Evolutionary conservation across 2,797 vertebrate species (phyloP), one percentile per base, ranked within the genome.

Genomic region (Lateolabrax maculatus): DNA sequence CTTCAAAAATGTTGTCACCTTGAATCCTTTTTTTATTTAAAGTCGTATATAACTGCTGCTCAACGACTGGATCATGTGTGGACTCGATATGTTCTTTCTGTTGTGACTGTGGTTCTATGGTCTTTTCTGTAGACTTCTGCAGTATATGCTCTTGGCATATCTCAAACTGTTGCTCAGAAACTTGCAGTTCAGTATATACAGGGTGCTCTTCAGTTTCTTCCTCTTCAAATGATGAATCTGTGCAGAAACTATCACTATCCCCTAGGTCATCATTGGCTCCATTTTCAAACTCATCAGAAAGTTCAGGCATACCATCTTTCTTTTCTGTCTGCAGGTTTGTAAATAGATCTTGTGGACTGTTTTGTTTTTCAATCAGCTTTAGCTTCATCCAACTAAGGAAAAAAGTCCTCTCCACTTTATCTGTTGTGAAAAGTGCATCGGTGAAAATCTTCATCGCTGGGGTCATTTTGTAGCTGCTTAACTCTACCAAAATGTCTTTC

Each of bases 321-420:
- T 23, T 46, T 56, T 71, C 55, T 52, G 48, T 69, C 55, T 80
- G 67, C 25, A 31, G 34, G 25, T 71, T 49, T 77, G 41, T 25
- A 5, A 58, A 2, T 52, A 66, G 18, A 75, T 72, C 68, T 53
- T 77, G 60, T 6, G 52, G 51, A 27, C 4, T 18, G 3, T 86
- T 83, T 67, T 69, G 52, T 62, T 80, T 86, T 77, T 84, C 60
- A 23, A n/a, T 72, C 87, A 97, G 93, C 21, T 84, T 93, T 62
- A 95, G 83, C 80, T 93, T 97, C 93, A 97, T 94, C 96, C 96
- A 97, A 65, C 82, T 91, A 27, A 97, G 89, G 75, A 97, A 97
- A 74, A 90, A 97, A 11, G 89, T 88, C 69, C 93, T 95, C 80
- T 95, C 94, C 0, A 74, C 41, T 41, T 41, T 87, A 27, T 95